Conservation (phyloP, 2,888 invertebrate species). For the Dynastes maya region DNA sequence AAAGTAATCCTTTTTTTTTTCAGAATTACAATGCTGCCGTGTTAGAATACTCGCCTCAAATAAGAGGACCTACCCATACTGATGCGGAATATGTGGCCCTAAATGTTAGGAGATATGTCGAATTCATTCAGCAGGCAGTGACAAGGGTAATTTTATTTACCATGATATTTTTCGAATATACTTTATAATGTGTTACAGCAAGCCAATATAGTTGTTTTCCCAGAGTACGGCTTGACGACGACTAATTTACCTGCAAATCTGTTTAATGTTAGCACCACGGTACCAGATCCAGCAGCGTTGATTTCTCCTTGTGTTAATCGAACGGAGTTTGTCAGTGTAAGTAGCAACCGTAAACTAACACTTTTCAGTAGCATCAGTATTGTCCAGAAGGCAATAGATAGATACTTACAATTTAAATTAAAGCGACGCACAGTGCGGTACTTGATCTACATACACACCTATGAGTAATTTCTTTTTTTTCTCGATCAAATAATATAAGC, state of each 20-base stretch:
- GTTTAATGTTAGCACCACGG: conserved; percentile 50
- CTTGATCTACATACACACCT: no score
- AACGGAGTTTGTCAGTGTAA: conserved; percentile 39
- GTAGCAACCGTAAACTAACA: background rate
- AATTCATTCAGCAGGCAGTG: conserved; percentile 61
- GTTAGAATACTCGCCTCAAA: conserved; percentile 73
- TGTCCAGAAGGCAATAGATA: no score
- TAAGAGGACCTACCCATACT: conserved; percentile 57
- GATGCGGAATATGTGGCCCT: conserved; percentile 46
- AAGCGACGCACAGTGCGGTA: no score
- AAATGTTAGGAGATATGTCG: conserved; percentile 57
- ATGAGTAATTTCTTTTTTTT: no score
- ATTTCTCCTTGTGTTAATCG: conserved; percentile 53
- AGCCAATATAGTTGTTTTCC: conserved; percentile 85
- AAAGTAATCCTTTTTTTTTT: conserved; percentile 56
- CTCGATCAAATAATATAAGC: no score
- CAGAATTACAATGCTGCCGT: conserved; percentile 76
- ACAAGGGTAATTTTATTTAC: conserved; percentile 2
- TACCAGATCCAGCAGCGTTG: conserved; percentile 49
- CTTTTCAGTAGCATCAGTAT: background rate
- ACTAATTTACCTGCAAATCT: conserved; percentile 49
- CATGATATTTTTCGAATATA: background rate
- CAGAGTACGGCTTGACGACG: conserved; percentile 73
- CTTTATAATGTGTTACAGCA: conserved; percentile 63
- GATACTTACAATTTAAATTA: no score